Conservation (phyloP, 2,888 invertebrate genomes). For the Ectemnius lituratus region DNA sequence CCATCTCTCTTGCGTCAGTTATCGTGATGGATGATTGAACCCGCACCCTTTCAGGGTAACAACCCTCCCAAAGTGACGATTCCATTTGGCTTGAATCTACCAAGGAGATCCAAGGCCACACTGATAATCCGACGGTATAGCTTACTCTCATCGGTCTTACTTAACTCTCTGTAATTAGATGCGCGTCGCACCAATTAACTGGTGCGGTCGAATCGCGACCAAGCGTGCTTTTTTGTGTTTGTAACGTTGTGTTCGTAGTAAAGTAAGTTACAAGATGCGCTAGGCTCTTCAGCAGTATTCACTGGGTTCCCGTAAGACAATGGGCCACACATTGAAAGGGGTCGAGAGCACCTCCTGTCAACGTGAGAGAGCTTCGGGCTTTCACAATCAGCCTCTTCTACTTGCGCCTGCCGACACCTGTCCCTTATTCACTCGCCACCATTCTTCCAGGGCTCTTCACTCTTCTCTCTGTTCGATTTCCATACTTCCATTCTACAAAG, state of each 20-base stretch:
- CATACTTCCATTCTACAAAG: not conserved
- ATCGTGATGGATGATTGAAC: constrained; percentile 26
- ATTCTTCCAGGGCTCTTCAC: no score
- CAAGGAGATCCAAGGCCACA: not conserved
- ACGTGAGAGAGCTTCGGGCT: constrained; percentile 68
- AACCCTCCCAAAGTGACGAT: not conserved
- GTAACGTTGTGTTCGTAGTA: not conserved
- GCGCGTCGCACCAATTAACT: not conserved
- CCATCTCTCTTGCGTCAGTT: constrained; percentile 18
- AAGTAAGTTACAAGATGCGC: constrained; percentile 32
- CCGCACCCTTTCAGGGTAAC: constrained; percentile 9
- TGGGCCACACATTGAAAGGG: constrained; percentile 65
- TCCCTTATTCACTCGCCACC: constrained; percentile 14
- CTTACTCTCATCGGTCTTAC: not conserved
- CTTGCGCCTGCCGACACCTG: constrained; percentile 10
- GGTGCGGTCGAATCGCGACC: not conserved
- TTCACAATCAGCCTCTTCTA: constrained; percentile 59
- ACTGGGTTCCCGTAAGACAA: constrained; percentile 56
- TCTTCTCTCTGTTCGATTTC: not conserved
- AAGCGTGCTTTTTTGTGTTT: not conserved
- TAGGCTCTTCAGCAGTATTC: constrained; percentile 13
- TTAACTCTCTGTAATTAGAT: constrained; percentile 5
- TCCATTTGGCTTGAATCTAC: not conserved
- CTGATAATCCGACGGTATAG: not conserved
- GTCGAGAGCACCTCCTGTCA: constrained; percentile 58